A percentile compares a stretch with the other conserved stretches of the same genome.
These are phyloP conservation scores for Eupithecia inturbata DNA, from an alignment of 2,888 invertebrate species.

Conservation along the genomic window DNA sequence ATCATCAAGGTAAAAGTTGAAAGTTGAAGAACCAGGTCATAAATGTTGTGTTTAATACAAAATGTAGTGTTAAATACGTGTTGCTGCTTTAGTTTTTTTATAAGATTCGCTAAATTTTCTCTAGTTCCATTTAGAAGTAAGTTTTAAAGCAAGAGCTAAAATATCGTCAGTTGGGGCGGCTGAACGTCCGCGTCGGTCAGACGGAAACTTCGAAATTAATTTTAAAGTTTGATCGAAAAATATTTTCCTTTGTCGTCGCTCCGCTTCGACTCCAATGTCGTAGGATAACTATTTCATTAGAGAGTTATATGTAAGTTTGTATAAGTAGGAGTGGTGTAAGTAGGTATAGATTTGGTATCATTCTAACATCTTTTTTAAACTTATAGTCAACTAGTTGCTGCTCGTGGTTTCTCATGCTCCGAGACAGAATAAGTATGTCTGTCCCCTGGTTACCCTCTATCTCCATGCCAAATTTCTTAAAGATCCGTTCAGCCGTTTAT, in stretches of 20 bases:
- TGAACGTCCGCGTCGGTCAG: constrained; percentile 63
- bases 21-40: not conserved
- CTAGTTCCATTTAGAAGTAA: constrained; percentile 42
- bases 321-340: not conserved
- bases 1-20: not conserved
- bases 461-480: too few species aligned
- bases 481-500: too few species aligned
- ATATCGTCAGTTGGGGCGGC: constrained; percentile 56
- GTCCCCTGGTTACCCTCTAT: too few species aligned
- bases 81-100: not conserved
- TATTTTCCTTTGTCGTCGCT: constrained; percentile 64
- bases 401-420: too few species aligned
- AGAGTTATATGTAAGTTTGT: not conserved
- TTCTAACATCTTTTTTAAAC: too few species aligned
- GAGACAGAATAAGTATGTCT: too few species aligned
- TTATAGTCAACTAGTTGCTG: too few species aligned
- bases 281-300: not conserved
- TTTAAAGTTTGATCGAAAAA: constrained; percentile 78
- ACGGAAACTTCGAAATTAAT: constrained; percentile 77
- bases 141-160: constrained; percentile 65
- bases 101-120: not conserved
- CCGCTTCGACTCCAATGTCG: constrained; percentile 14
- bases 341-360: not conserved
- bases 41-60: not conserved
- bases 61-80: too few species aligned